Percentiles rank a stretch among this genome's conserved stretches.
Evolutionary conservation across 2,113 vertebrate species (phyloP).

Genomic region (Morone saxatilis): DNA sequence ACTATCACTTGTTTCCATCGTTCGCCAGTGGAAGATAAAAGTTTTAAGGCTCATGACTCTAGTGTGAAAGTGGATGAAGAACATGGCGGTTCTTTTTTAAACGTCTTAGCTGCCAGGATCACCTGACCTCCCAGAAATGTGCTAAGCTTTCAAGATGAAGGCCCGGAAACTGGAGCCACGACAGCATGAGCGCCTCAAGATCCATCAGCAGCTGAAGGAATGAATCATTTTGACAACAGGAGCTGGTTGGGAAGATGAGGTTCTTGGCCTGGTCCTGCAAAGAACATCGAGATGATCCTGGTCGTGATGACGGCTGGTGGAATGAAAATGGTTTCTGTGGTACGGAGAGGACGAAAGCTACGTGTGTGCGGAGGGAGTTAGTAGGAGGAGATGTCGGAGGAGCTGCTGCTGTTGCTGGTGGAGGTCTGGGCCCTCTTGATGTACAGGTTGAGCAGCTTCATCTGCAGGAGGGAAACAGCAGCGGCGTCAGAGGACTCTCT

Average conservation of each 20-base stretch:
- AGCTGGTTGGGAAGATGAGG: neutral
- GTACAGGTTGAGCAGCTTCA: conserved; percentile 97
- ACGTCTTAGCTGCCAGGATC: neutral
- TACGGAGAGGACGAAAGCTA: neutral
- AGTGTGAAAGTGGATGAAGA: neutral
- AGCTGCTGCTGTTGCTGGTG: conserved; percentile 98
- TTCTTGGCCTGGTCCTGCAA: conserved; percentile 17
- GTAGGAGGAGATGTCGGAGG: conserved; percentile 96
- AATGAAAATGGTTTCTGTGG: neutral
- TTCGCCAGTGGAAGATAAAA: neutral
- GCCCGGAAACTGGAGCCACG: neutral
- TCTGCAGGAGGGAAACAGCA: conserved; percentile 80
- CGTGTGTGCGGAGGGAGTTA: conserved; percentile 60
- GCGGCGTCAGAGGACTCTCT: neutral
- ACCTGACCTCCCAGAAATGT: neutral
- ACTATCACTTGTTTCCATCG: neutral
- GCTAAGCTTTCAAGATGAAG: neutral
- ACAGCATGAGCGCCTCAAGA: neutral
- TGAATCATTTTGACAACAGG: neutral
- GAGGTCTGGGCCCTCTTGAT: conserved; percentile 97
- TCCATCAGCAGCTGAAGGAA: conserved; percentile 2
- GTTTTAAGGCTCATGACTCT: conserved; percentile 51
- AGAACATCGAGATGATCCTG: neutral
- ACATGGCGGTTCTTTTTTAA: neutral
- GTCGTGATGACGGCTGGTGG: neutral